Conservation (phyloP, 2,797 vertebrate genomes). For the Otus scops region DNA sequence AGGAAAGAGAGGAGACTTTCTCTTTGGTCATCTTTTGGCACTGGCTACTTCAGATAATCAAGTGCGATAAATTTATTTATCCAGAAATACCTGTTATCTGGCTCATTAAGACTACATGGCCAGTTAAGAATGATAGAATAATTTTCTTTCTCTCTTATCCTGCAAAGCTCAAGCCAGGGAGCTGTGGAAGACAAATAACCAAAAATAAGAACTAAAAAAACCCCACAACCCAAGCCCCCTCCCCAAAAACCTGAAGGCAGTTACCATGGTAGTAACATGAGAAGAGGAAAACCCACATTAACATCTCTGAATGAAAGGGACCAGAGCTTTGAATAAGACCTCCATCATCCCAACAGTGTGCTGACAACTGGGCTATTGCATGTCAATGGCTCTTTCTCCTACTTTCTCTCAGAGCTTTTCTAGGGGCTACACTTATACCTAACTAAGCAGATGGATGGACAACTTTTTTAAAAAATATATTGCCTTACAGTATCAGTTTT, state of each 20-base stretch:
- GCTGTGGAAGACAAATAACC: background rate
- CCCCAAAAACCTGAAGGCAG: background rate
- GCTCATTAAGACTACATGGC: background rate
- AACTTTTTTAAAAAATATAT: background rate
- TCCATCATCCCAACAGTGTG: background rate
- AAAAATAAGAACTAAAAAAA: background rate
- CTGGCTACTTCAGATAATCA: background rate
- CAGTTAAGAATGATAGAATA: background rate
- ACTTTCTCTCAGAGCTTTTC: background rate
- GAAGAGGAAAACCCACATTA: background rate
- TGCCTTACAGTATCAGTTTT: background rate
- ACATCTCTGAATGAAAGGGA: background rate
- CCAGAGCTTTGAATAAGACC: background rate
- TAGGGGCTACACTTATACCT: background rate
- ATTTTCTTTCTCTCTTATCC: background rate
- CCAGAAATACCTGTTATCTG: no score
- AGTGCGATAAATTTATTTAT: background rate
- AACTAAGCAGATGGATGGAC: background rate
- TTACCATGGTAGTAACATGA: background rate
- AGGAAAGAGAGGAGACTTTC: background rate
- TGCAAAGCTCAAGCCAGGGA: background rate
- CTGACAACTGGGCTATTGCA: background rate
- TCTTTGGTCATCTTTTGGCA: background rate
- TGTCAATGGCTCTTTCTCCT: background rate
- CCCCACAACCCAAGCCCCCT: fast-evolving